These are phyloP conservation scores for Dolichomitus sp. DNA, from an alignment of 2,888 invertebrate species.

Conservation along the genomic window DNA sequence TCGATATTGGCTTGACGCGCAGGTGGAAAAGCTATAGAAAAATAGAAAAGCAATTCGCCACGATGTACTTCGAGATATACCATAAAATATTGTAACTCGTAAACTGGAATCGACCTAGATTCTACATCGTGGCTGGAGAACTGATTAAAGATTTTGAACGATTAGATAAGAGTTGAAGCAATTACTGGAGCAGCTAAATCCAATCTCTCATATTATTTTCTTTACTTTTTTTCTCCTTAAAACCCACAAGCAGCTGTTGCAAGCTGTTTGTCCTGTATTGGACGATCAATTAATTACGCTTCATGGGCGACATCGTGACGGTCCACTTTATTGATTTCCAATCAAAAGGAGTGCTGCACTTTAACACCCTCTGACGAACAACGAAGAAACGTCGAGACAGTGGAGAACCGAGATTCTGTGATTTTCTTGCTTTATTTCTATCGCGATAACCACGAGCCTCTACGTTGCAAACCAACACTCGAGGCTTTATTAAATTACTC, in stretches of 20 bases:
- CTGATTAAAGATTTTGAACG: constrained; percentile 52
- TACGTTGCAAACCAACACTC: neutral
- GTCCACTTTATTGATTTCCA: constrained; percentile 59
- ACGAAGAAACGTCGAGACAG: constrained; percentile 10
- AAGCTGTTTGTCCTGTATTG: constrained; percentile 46
- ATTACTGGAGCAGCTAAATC: constrained; percentile 39
- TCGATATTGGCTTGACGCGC: constrained; percentile 31
- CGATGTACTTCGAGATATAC: neutral
- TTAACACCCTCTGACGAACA: constrained; percentile 15
- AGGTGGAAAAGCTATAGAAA: constrained; percentile 7
- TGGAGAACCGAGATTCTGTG: neutral
- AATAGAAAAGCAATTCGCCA: neutral
- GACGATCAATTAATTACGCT: constrained; percentile 59
- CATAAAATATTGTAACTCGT: constrained; percentile 25
- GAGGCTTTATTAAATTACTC: constrained; percentile 50
- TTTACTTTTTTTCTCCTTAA: constrained; percentile 19
- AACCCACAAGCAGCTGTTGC: constrained; percentile 34
- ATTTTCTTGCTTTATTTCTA: constrained; percentile 1
- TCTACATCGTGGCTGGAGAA: constrained; percentile 15
- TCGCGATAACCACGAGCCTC: neutral
- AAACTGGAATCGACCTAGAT: constrained; percentile 27
- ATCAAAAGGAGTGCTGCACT: constrained; percentile 45
- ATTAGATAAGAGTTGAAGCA: constrained; percentile 41
- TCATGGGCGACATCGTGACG: constrained; percentile 40
- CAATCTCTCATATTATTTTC: constrained; percentile 41